Base-by-base conservation (phyloP, 2,113 vertebrate species). In the Phoenicopterus ruber region DNA sequence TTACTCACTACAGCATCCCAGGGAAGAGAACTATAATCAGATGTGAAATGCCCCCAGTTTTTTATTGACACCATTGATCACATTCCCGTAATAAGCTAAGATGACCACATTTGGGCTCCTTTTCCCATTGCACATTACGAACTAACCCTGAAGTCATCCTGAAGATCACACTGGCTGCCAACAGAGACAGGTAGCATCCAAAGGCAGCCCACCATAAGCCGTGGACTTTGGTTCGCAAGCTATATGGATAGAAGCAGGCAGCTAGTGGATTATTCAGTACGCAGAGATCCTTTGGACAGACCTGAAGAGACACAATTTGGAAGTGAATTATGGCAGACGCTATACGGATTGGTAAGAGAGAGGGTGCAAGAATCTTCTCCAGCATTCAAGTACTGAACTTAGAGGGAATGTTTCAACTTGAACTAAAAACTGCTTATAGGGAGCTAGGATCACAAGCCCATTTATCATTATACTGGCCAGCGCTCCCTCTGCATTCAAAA, bases 401-500 rank as follows among this genome's bases (percentile, higher is more conserved):
- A 11, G 25, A 67, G 25, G n/a, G 55, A 88, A 57, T 20, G 36
- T 34, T 94, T 82, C 63, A 82, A 44, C 88, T 82, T 9, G 8
- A 17, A 72, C 20, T 72, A 76, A 62, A 76, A 85, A n/a, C 25
- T 63, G 73, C 42, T 85, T 80, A 90, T 63, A 40, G 58, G 65
- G 34, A 96, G 62, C 42, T 50, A 52, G 74, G 38, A 77, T 91
- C 93, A 72, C 50, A 80, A 88, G 54, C 18, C 71, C 74, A 91
- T 95, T 94, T 86, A 74, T 90, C 84, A 91, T 87, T 70, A 82
- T 47, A 54, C 83, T 90, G 81, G 65, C 77, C 96, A 91, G 73
- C n/a, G 22, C 36, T 84, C 46, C 46, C 46, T 89, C 65, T 95
- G 83, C 77, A 69, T 92, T 79, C 34, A 9, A 52, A 91, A 76